These are phyloP conservation scores for Melanotaenia pygmaea DNA, from an alignment of 2,797 vertebrate genomes.

Conservation along the genomic window DNA sequence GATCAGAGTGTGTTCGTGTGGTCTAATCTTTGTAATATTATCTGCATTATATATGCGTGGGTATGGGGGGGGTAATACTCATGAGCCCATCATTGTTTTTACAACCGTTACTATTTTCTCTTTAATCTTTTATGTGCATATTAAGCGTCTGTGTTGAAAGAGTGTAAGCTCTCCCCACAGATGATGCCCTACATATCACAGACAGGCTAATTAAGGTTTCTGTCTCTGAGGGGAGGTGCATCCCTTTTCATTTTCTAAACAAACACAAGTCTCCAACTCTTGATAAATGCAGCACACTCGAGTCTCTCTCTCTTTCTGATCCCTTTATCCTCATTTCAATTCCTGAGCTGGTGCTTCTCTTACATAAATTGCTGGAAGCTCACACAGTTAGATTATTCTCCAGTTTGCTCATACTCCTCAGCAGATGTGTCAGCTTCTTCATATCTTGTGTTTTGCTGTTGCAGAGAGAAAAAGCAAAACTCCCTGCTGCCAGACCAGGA, in stretches of 20 bases:
- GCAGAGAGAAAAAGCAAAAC: conserved; percentile 73
- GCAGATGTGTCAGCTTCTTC: background rate
- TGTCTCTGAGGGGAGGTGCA: conserved; percentile 44
- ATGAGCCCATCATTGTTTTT: conserved; percentile 45
- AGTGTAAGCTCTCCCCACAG: conserved; percentile 54
- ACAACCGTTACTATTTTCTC: conserved; percentile 51
- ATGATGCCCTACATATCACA: conserved; percentile 69
- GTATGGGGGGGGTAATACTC: background rate
- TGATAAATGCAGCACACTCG: conserved; percentile 20
- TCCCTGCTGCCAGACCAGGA: conserved; percentile 71
- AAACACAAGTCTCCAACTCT: conserved; percentile 50
- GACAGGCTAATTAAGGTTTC: conserved; percentile 68
- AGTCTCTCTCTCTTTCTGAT: background rate
- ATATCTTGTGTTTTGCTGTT: conserved; percentile 50
- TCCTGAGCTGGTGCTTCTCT: background rate
- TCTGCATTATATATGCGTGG: conserved; percentile 2
- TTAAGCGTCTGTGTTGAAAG: conserved; percentile 68
- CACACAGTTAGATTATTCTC: background rate
- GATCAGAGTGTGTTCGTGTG: background rate
- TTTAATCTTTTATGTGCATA: conserved; percentile 81
- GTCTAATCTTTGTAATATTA: conserved; percentile 7
- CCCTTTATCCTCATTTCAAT: conserved; percentile 29
- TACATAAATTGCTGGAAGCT: conserved; percentile 35
- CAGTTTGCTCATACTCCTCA: background rate
- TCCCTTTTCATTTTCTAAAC: conserved; percentile 58